Evolutionary conservation across 1,140 invertebrate genomes (phyloP).

Genomic region (Ruditapes philippinarum): DNA sequence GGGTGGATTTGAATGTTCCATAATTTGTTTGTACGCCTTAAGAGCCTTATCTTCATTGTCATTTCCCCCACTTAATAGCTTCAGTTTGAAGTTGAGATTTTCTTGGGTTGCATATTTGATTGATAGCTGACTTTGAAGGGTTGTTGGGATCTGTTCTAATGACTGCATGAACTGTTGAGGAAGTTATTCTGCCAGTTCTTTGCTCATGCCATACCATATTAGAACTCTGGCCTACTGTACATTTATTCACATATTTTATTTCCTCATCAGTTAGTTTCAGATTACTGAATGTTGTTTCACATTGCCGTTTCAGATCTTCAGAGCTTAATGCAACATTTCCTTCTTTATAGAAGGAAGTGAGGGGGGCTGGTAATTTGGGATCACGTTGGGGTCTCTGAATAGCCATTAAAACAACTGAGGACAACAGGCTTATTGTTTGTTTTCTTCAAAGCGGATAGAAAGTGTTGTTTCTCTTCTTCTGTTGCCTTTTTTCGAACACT

Average conservation of each 20-base stretch:
- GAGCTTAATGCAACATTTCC: background rate
- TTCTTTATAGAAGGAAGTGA: background rate
- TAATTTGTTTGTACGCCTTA: background rate
- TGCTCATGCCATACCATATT: conserved; percentile 34
- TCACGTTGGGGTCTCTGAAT: background rate
- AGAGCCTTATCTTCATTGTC: background rate
- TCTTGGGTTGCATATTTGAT: conserved; percentile 1
- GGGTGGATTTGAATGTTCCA: background rate
- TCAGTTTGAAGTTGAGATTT: background rate
- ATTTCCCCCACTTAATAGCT: conserved; percentile 27
- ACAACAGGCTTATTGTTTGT: background rate
- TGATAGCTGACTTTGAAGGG: background rate
- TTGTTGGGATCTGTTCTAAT: background rate
- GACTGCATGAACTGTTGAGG: conserved; percentile 35
- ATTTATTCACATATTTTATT: background rate
- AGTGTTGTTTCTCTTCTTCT: background rate
- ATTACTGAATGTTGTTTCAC: background rate
- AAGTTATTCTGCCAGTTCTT: conserved; percentile 24
- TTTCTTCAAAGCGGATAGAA: background rate
- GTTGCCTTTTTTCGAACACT: background rate
- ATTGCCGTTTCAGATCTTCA: background rate
- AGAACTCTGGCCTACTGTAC: background rate
- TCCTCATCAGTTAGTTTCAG: background rate
- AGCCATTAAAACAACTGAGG: background rate
- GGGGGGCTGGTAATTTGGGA: background rate